Base-by-base conservation (phyloP, 2,113 vertebrate species). In the Acanthisitta chloris region DNA sequence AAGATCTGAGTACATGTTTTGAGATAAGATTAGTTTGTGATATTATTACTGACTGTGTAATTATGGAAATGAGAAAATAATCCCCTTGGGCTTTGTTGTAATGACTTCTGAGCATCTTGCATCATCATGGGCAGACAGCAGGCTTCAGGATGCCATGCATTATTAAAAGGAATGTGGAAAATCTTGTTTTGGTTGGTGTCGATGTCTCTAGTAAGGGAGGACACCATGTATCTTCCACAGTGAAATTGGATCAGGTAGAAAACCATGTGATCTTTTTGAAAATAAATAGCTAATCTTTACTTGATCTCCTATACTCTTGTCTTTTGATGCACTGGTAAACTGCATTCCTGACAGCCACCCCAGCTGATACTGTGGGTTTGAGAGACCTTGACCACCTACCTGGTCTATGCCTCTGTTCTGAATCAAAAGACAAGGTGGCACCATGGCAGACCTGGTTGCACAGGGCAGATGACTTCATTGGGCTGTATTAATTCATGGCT, bases 61-160 rank as follows among this genome's bases (percentile, higher is more conserved):
- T 96, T 96, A 96, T 96, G 86, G 86, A 97, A 95, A 95, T 95
- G 91, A 92, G 92, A 93, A 96, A 87, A 94, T 46, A 95, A 95
- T 88, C 71, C 76, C 90, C 72, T 77, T 2, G 4, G 93, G 92
- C 77, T 86, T 87, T 93, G 38, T 70, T 78, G 87, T 81, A 96
- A 96, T 96, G 80, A 86, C 94, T 95, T 93, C 86, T 94, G 86
- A 93, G 76, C 79, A 42, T 70, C 94, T 95, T 93, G 86, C 96
- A 96, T 92, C 86, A 94, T 94, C 92, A 69, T 4, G 89, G 74
- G 71, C 92, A 95, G 88, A 89, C 72, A 96, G 65, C 66, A 95
- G 80, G 66, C 72, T 94, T 92, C 61, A 57, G 70, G 71, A 91
- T 94, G 70, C 42, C 73, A 66, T 52, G 83, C 62, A 82, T 87